These are phyloP conservation scores for Dilophus febrilis DNA, from an alignment of 2,888 invertebrate genomes.

Conservation along the genomic window DNA sequence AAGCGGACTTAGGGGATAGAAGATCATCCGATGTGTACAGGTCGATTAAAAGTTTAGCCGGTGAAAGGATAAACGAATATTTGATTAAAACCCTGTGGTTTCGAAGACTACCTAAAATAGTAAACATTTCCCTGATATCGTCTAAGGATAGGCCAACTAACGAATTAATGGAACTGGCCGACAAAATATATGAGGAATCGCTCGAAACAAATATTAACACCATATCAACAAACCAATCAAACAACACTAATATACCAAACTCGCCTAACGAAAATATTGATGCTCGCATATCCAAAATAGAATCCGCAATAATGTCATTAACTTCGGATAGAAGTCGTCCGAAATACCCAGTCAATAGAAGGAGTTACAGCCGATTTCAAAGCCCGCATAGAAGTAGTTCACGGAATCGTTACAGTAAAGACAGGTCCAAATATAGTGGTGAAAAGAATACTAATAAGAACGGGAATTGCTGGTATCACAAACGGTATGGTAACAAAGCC, in stretches of 20 bases:
- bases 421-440: too few relatives aligned
- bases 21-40: not conserved
- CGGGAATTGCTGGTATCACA: not conserved
- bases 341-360: not conserved
- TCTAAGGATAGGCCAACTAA: not conserved
- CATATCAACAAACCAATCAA: not conserved
- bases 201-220: not conserved
- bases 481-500: not conserved
- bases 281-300: too few relatives aligned
- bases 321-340: not conserved
- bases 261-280: too few relatives aligned
- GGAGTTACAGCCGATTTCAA: not conserved
- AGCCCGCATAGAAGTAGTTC: not conserved
- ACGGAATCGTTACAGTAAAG: not conserved
- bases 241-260: too few relatives aligned
- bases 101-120: not conserved
- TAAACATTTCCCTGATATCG: not conserved
- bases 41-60: not conserved
- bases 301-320: too few relatives aligned
- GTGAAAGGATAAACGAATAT: not conserved
- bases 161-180: not conserved
- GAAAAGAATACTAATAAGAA: not conserved
- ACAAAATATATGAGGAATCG: not conserved
- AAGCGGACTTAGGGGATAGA: not conserved
- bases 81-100: not conserved